Evolutionary conservation across 2,888 invertebrate genomes (phyloP), one percentile per base, ranked within the genome.

Genomic region (Macrophya annulata): DNA sequence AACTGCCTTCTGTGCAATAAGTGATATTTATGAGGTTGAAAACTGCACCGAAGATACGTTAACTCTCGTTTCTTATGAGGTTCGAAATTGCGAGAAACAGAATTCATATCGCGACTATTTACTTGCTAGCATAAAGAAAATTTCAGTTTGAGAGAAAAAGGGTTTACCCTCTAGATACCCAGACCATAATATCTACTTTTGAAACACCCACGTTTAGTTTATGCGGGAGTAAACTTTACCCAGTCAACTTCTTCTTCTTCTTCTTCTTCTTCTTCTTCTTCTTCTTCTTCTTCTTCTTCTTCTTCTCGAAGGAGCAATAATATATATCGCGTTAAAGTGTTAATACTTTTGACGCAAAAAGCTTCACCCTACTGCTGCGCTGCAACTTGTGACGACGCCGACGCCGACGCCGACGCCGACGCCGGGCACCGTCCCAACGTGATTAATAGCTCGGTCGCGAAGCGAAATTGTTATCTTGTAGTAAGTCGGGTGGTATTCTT

Each of bases 341-440:
- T 85, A 85, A 85, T 85, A 85, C 85, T 85, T 85, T 79, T 65
- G 45, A n/a, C 59, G 65, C 85, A 85, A 85, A 85, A 85, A 79
- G 79, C 85, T 76, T 51, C 9, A 74, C n/a, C 59, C 77, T 31
- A 21, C 45, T 21, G 10, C 45, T n/a, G 25, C 43, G 84, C 45
- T 43, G 48, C 85, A 85, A 85, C 68, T 85, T 85, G 85, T 62
- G 59, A 81, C 81, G 43, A 62, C 59, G 31, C 1, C 31, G 59
- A 81, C 81, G 43, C 43, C 59, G 31, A 31, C 31, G 31, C 31
- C 31, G 79, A 76, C 62, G 51, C 37, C 77, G 77, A 55, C 51
- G 77, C 77, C 77, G 65, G 84, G 40, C 76, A 25, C 40, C 74
- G 59, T 74, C 68, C 25, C 79, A 37, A 1, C 17, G 85, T 85